Conservation (phyloP, 2,888 invertebrate species). For the Caenorhabditis macrosperma region DNA sequence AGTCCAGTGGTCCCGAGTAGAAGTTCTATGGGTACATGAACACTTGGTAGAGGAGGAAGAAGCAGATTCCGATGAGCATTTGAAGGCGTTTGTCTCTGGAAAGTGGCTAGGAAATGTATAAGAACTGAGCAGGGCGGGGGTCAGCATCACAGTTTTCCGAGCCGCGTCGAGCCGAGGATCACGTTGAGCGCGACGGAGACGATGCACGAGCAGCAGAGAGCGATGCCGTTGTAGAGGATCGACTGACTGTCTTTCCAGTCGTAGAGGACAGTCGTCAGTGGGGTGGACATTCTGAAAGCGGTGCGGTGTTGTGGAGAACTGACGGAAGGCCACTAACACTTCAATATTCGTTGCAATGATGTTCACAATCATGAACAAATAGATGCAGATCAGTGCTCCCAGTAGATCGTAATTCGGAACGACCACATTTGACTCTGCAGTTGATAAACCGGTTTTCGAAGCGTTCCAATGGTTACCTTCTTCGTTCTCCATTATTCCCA, state of each 20-base stretch:
- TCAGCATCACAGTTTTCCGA: slow-evolving; percentile 62
- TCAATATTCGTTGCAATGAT: slow-evolving; percentile 59
- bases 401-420: slow-evolving; percentile 51
- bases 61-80: slow-evolving; percentile 60
- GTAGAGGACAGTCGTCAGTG: slow-evolving; percentile 62
- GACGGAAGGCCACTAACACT: slow-evolving; percentile 37
- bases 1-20: slow-evolving; percentile 61
- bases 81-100: slow-evolving; percentile 65
- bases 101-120: slow-evolving; percentile 31
- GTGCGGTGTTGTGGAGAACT: too few relatives aligned
- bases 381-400: slow-evolving; percentile 54
- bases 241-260: slow-evolving; percentile 66
- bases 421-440: slow-evolving; percentile 29
- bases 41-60: slow-evolving; percentile 64
- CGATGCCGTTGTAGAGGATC: slow-evolving; percentile 65
- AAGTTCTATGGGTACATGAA: slow-evolving; percentile 64
- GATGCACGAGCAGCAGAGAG: slow-evolving; percentile 52
- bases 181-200: slow-evolving; percentile 60
- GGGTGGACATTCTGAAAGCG: slow-evolving; percentile 63
- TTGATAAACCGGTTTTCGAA: too few relatives aligned
- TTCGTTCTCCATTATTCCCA: slow-evolving; percentile 62
- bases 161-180: slow-evolving; percentile 56
- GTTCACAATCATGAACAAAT: slow-evolving; percentile 56
- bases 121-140: slow-evolving; percentile 34
- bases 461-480: too few relatives aligned